Percentiles rank a stretch among this genome's conserved stretches.
phyloP scores from a whole-genome alignment of 2,113 vertebrate species.

The Tachycineta bicolor region DNA sequence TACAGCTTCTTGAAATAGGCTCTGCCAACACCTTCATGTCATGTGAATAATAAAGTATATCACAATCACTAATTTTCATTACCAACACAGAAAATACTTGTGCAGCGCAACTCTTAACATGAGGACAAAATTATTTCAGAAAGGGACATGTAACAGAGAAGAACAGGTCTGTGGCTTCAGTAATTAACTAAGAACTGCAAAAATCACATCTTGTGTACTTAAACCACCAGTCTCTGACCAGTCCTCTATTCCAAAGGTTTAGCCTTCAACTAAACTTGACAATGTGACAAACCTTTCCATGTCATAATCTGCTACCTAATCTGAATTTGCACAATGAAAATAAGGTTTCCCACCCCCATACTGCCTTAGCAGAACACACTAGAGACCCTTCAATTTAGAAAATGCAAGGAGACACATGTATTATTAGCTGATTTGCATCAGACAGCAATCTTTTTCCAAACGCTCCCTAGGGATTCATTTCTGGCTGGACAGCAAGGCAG shows the following conservation, averaged over 20 bases:
- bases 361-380: not conserved
- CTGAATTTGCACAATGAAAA: not conserved
- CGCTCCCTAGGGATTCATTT: not conserved
- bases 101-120: not conserved
- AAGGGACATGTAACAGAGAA: not conserved
- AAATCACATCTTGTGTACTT: not conserved
- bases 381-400: not conserved
- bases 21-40: not conserved
- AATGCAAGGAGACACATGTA: not conserved
- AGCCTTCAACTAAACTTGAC: not conserved
- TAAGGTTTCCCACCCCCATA: not conserved
- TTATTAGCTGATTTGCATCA: not conserved
- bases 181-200: not conserved
- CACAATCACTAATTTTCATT: not conserved
- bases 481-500: not conserved
- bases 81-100: not conserved
- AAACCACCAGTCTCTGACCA: not conserved
- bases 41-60: not conserved
- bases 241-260: not conserved
- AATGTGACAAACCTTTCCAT: not conserved
- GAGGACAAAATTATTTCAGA: not conserved
- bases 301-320: not conserved
- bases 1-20: not conserved
- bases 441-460: not conserved
- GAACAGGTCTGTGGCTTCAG: not conserved